A percentile compares a stretch with the other conserved stretches of the same genome.
Evolutionary conservation across 2,113 vertebrate species (phyloP).

Genomic region (Hirundichthys speculiger): DNA sequence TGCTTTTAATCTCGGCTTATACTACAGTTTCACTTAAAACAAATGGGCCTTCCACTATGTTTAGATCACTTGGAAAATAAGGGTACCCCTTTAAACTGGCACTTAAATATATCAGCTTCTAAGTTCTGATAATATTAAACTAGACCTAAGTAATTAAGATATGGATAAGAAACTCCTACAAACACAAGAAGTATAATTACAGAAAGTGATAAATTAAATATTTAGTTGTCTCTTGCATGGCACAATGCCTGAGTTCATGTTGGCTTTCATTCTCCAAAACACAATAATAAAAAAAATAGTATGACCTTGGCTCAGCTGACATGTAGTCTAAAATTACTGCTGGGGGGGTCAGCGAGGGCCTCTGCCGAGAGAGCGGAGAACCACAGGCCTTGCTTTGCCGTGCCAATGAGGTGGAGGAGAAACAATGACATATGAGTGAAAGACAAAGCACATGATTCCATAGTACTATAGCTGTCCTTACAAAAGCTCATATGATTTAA

Average conservation of each 20-base stretch:
- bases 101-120: too few species aligned
- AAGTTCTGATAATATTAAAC: slow-evolving; percentile 10
- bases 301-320: slow-evolving; percentile 79
- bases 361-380: slow-evolving; percentile 67
- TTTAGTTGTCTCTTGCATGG: slow-evolving; percentile 45
- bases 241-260: slow-evolving; percentile 56
- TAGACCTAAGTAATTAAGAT: slow-evolving; percentile 31
- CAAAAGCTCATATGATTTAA: slow-evolving; percentile 19
- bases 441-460: slow-evolving; percentile 41
- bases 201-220: slow-evolving; percentile 34
- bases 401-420: slow-evolving; percentile 66
- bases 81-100: too few species aligned
- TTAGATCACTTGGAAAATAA: too few species aligned
- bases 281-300: slow-evolving; percentile 64
- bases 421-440: slow-evolving; percentile 70
- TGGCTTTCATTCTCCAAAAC: slow-evolving; percentile 59
- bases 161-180: slow-evolving; percentile 32
- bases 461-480: slow-evolving; percentile 15
- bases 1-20: slow-evolving; percentile 24
- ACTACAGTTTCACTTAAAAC: slow-evolving; percentile 19
- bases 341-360: slow-evolving; percentile 74
- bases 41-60: neutral
- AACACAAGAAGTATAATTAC: slow-evolving; percentile 38
- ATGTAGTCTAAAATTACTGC: slow-evolving; percentile 82
- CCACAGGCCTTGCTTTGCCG: slow-evolving; percentile 60